Evolutionary conservation across 30 jellyfish, hydroid and myxozoan genomes (phyloP), one percentile per base, ranked within the genome.

Genomic region (Turritopsis dohrnii): DNA sequence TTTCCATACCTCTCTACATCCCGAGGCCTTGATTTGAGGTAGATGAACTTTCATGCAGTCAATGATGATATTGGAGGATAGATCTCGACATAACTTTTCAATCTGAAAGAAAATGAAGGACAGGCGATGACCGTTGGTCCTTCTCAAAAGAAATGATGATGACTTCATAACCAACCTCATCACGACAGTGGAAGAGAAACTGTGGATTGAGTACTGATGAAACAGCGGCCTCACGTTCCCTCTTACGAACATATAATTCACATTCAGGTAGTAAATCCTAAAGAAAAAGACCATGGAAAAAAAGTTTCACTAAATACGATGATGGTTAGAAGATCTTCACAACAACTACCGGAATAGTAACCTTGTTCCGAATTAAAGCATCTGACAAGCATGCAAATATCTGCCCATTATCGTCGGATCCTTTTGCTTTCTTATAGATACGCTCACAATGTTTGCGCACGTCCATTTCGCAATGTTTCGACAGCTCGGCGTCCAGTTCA

Each of bases 221-320:
- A 75, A 85, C 26, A n/a, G 97, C 97, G 4, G 97, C 90, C 66
- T 92, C 97, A 66, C 84, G 95, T 65, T 88, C 92, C 54, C 97
- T 73, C 81, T 75, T 66, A 18, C 96, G 88, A 23, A 92, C 96
- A 79, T 52, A 92, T 52, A 53, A 66, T 53, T 80, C 90, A 80
- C 97, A 92, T 8, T 86, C 95, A n/a, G 87, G 88, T 20, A 87
- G 69, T 30, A 90, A 66, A 52, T 79, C 79, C 52, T 83, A 29
- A 52, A 79, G 8, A 31, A 7, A 8, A 41, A 41, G 13, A 41
- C 5, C 60, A 41, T 20, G 21, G 0, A 26, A 29, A 74, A 72
- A 74, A 74, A 21, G 16, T 13, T 17, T 7, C 0, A 0, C 16
- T 30, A 23, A 0, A 74, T 22, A 24, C 16, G 65, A n/a, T n/a